Percentiles rank a stretch among this genome's conserved stretches.
Evolutionary conservation across 2,888 invertebrate species (phyloP).

Genomic region (Ectobius pallidus): DNA sequence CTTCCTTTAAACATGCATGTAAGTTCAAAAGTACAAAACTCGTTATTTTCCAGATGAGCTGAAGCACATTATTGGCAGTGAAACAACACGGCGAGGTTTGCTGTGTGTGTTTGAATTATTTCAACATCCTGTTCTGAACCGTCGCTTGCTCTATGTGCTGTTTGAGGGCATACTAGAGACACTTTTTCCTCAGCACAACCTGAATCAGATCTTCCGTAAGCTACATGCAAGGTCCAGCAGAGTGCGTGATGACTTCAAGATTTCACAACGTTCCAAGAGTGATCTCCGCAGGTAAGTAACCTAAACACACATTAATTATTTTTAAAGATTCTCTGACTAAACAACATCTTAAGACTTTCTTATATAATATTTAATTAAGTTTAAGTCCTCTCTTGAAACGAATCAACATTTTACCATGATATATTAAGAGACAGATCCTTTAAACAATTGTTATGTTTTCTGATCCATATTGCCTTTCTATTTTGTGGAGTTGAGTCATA

Average conservation of each 20-base stretch:
- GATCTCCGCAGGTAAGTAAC: slow-evolving; percentile 30
- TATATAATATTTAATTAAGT: too few species aligned
- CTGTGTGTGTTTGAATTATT: slow-evolving; percentile 86
- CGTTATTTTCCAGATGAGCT: slow-evolving; percentile 89
- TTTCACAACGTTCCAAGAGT: slow-evolving; percentile 26
- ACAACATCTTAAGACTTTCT: too few species aligned
- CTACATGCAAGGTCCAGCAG: slow-evolving; percentile 63
- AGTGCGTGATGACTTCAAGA: slow-evolving; percentile 39
- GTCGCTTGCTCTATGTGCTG: slow-evolving; percentile 80
- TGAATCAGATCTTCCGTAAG: slow-evolving; percentile 72
- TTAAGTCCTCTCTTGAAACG: not conserved
- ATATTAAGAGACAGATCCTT: too few species aligned
- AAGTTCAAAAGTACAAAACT: too few species aligned
- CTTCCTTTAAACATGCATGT: too few species aligned
- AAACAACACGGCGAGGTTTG: slow-evolving; percentile 82
- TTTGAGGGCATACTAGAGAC: slow-evolving; percentile 81
- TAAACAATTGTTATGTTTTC: too few species aligned
- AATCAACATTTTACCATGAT: too few species aligned
- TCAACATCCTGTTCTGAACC: slow-evolving; percentile 84
- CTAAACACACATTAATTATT: too few species aligned
- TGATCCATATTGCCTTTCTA: too few species aligned
- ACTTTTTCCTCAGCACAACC: slow-evolving; percentile 80
- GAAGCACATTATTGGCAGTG: slow-evolving; percentile 86
- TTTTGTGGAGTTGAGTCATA: too few species aligned
- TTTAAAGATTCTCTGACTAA: too few species aligned